Evolutionary conservation across 1,140 invertebrate species (phyloP), one percentile per base, ranked within the genome.

Genomic region (Polypedilum pembai): DNA sequence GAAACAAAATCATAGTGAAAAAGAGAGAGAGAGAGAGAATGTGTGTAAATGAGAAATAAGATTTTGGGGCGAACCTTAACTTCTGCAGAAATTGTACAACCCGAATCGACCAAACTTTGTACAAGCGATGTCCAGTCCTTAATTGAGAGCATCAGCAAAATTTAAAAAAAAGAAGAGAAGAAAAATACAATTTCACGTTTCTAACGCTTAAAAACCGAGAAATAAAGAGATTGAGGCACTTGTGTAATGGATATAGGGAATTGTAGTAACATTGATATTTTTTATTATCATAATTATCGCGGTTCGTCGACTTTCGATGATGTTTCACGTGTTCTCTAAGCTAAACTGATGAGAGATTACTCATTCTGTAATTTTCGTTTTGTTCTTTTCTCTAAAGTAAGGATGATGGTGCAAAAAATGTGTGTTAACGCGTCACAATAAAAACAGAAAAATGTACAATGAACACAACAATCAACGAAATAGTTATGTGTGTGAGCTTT

Each of bases 41-140:
- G 77, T 77, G 76, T 78, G 45, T 17, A 56, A 56, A 56, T 56
- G 45, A 15, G 45, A 15, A 8, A 15, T 69, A 18, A 18, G 18
- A n/a, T 69, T 18, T 69, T 69, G 65, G 8, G 20, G 17, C 65
- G 65, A 69, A 90, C 88, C 87, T 91, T 88, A 82, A 90, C 87
- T 85, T 90, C 88, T 80, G 89, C 87, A 84, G 87, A 90, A 88
- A 89, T 90, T 79, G 85, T 87, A 84, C 85, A 89, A 85, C 89
- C 89, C 80, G 88, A 89, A 84, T 91, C 89, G 84, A 90, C 86
- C 82, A 91, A 88, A 83, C 89, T 89, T 85, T 90, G 89, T 82
- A 90, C 88, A 86, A 91, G 84, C 86, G 91, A 89, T 83, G 88
- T 88, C 89, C 89, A 91, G 85, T 91, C 90, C 90, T 88, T 84